Conservation (phyloP, 64 coral and sea anemone species). For the Hydrozoanthus tunicans region DNA sequence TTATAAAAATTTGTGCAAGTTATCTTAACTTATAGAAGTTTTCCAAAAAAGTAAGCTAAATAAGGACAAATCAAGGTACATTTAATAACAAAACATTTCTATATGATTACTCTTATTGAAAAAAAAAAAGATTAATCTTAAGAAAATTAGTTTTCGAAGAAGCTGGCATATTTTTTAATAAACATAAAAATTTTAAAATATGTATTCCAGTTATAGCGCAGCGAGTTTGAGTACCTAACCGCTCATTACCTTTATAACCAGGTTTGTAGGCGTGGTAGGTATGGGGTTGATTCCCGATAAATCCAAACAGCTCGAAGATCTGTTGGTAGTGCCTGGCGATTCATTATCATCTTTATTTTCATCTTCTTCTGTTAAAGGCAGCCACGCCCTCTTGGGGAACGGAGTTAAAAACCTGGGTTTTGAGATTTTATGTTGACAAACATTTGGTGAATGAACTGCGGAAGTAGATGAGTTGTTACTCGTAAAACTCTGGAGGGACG, state of each 20-base stretch:
- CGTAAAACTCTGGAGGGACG: neutral
- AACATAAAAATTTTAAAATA: too few relatives aligned
- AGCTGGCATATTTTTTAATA: too few relatives aligned
- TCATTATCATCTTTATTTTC: neutral
- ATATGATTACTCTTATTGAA: too few relatives aligned
- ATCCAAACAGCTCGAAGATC: neutral
- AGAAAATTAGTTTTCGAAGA: too few relatives aligned
- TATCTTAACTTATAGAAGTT: too few relatives aligned
- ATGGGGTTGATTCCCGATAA: constrained; percentile 12
- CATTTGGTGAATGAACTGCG: neutral
- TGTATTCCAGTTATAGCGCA: too few relatives aligned
- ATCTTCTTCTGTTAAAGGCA: neutral
- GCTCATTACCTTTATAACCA: constrained; percentile 19
- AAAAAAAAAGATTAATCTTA: too few relatives aligned
- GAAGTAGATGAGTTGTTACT: neutral
- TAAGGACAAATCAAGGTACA: too few relatives aligned
- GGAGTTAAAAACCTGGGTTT: constrained; percentile 51
- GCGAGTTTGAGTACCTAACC: neutral
- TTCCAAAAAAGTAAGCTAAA: too few relatives aligned
- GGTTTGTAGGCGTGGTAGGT: neutral
- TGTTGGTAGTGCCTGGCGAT: neutral
- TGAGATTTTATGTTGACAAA: neutral
- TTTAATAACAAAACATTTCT: too few relatives aligned
- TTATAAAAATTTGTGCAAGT: too few relatives aligned
- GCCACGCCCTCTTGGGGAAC: constrained; percentile 19